phyloP scores from a whole-genome alignment of 2,888 invertebrate genomes.

The Chalcis sispes region DNA sequence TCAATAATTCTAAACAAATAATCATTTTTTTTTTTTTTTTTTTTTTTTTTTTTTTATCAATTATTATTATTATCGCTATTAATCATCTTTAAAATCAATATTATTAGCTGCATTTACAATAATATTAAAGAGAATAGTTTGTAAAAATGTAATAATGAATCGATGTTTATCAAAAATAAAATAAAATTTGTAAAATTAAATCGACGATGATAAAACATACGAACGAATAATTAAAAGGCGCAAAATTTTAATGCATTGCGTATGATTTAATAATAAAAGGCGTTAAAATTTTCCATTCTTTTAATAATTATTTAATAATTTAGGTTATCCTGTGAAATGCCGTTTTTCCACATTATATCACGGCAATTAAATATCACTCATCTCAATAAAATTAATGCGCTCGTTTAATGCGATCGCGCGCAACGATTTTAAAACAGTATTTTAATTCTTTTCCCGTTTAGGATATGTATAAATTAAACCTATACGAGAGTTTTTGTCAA shows the following conservation, averaged over 20 bases:
- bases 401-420: conserved; percentile 10
- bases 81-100: too few relatives aligned
- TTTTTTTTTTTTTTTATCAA: too few relatives aligned
- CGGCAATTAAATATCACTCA: conserved; percentile 7
- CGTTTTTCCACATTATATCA: conserved; percentile 11
- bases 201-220: too few relatives aligned
- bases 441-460: not conserved
- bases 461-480: conserved; percentile 11
- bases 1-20: too few relatives aligned
- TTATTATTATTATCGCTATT: too few relatives aligned
- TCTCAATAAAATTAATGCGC: conserved; percentile 27
- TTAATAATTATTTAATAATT: conserved; percentile 17
- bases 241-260: not conserved
- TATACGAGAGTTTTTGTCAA: conserved; percentile 36
- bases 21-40: too few relatives aligned
- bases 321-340: not conserved
- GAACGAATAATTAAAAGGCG: too few relatives aligned
- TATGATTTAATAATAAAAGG: not conserved
- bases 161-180: too few relatives aligned
- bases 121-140: too few relatives aligned
- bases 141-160: too few relatives aligned
- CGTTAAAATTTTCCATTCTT: not conserved
- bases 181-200: too few relatives aligned
- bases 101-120: too few relatives aligned
- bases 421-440: conserved; percentile 26